These are phyloP conservation scores for Drosophila crucigera DNA, from an alignment of 2,888 invertebrate genomes.

Conservation along the genomic window DNA sequence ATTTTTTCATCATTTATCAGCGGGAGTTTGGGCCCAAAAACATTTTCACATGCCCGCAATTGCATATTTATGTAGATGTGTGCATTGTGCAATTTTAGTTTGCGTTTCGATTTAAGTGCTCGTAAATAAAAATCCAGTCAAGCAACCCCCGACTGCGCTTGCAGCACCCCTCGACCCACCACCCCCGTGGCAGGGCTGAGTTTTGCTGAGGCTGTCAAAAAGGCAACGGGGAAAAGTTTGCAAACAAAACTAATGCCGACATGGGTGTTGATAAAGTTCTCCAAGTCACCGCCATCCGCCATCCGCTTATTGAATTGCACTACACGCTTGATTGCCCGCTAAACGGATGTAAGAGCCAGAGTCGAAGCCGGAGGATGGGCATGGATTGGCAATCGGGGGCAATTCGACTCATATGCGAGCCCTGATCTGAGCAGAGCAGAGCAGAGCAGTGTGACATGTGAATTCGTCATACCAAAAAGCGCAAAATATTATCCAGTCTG, in stretches of 20 bases:
- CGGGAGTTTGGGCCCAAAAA: conserved; percentile 32
- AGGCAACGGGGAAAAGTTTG: conserved; percentile 83
- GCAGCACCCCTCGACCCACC: conserved; percentile 13
- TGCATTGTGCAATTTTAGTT: conserved; percentile 76
- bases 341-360: conserved; percentile 67
- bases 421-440: conserved; percentile 4
- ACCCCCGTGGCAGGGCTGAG: conserved; percentile 23
- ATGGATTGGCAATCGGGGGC: conserved; percentile 15
- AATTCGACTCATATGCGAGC: conserved; percentile 50
- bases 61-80: conserved; percentile 81
- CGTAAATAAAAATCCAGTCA: conserved; percentile 73
- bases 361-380: neutral
- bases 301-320: conserved; percentile 75
- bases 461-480: conserved; percentile 80
- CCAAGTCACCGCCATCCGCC: conserved; percentile 48
- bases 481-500: conserved; percentile 73
- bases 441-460: conserved; percentile 58
- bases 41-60: conserved; percentile 74
- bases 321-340: conserved; percentile 80
- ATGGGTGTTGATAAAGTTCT: conserved; percentile 80
- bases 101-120: conserved; percentile 78
- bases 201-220: conserved; percentile 65
- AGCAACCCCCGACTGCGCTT: conserved; percentile 48
- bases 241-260: conserved; percentile 84
- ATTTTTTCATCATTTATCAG: conserved; percentile 78